A percentile compares a stretch with the other conserved stretches of the same genome.
Evolutionary conservation across 2,113 vertebrate genomes (phyloP).

Genomic region (Saccopteryx leptura): DNA sequence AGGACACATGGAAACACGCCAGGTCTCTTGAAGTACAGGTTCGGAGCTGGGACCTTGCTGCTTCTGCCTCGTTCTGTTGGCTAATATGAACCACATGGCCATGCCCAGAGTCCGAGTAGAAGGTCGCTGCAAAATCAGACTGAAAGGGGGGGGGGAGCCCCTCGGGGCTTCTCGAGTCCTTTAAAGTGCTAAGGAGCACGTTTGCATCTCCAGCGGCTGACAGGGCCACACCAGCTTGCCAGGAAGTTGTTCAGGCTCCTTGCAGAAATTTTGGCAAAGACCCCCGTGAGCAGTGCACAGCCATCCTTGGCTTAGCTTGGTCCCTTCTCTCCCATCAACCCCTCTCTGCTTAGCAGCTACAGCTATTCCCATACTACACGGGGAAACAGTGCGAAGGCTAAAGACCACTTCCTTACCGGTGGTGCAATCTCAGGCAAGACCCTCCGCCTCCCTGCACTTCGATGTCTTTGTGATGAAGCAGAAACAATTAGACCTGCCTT

Average conservation of each 20-base stretch:
- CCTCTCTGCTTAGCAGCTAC: background rate
- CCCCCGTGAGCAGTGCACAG: background rate
- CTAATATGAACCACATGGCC: background rate
- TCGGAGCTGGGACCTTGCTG: background rate
- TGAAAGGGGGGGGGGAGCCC: background rate
- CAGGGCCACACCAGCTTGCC: background rate
- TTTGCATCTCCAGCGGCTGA: background rate
- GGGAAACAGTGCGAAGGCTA: background rate
- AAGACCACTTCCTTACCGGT: background rate
- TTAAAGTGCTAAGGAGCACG: background rate
- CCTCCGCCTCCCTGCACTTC: background rate
- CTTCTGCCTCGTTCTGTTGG: background rate
- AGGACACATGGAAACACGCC: background rate
- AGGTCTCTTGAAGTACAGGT: background rate
- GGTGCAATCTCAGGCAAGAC: background rate
- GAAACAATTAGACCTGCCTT: background rate
- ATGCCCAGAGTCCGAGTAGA: background rate
- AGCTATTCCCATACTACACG: too few relatives aligned
- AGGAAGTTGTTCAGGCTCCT: background rate
- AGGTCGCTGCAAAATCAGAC: background rate
- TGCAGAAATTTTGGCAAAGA: background rate
- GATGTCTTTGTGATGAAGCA: background rate
- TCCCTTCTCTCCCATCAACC: background rate
- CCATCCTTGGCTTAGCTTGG: background rate
- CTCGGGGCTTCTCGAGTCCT: background rate